Percentiles rank a stretch among this genome's conserved stretches.
These are phyloP conservation scores for Gryllus longicercus DNA, from an alignment of 2,888 invertebrate species.

Conservation along the genomic window DNA sequence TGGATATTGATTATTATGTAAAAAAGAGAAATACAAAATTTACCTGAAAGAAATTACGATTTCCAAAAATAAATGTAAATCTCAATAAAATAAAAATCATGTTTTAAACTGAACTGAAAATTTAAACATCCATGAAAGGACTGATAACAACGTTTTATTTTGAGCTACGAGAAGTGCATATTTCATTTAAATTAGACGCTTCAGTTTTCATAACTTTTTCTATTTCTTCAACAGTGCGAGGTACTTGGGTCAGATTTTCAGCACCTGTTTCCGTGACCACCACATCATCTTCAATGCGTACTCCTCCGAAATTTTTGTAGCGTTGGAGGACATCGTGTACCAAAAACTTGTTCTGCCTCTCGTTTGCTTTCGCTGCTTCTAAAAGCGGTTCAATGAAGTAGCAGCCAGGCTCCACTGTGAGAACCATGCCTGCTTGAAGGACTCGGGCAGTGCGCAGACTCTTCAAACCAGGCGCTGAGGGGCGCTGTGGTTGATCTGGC, in stretches of 20 bases:
- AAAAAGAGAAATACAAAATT: too few relatives aligned
- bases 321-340: constrained; percentile 67
- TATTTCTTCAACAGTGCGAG: constrained; percentile 61
- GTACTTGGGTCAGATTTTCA: constrained; percentile 86
- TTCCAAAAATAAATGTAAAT: too few relatives aligned
- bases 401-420: constrained; percentile 96
- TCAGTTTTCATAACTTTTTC: too few relatives aligned
- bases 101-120: too few relatives aligned
- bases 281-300: constrained; percentile 95
- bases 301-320: constrained; percentile 86
- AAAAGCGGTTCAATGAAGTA: constrained; percentile 91
- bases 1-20: too few relatives aligned
- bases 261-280: constrained; percentile 79
- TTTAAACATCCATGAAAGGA: too few relatives aligned
- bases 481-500: constrained; percentile 64
- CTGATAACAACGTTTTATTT: too few relatives aligned
- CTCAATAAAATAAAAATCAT: too few relatives aligned
- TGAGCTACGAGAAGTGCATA: too few relatives aligned
- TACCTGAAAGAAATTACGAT: too few relatives aligned
- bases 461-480: constrained; percentile 63
- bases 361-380: constrained; percentile 71
- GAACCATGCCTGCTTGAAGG: constrained; percentile 75
- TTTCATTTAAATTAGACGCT: too few relatives aligned
- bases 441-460: constrained; percentile 77
- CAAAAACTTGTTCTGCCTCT: constrained; percentile 69